These are phyloP conservation scores for Bombyx huttoni DNA, from an alignment of 2,888 invertebrate genomes.

Conservation along the genomic window DNA sequence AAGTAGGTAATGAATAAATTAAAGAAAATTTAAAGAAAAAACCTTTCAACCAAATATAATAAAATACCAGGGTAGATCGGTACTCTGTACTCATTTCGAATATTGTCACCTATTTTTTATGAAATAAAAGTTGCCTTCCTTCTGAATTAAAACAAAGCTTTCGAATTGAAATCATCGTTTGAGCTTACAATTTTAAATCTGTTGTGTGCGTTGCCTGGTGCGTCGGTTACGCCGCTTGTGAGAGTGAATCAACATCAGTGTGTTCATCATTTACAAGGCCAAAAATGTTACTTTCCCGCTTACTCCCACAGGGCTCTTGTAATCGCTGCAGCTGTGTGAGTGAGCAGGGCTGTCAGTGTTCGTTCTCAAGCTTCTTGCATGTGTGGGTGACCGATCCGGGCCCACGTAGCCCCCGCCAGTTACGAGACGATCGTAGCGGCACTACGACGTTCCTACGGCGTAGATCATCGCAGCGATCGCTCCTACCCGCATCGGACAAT, in stretches of 20 bases:
- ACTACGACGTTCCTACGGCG: constrained; percentile 58
- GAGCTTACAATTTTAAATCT: constrained; percentile 69
- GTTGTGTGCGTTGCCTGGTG: constrained; percentile 47
- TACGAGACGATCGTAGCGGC: constrained; percentile 50
- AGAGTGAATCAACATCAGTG: constrained; percentile 53
- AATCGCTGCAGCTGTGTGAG: constrained; percentile 36
- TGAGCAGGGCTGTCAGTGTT: constrained; percentile 26
- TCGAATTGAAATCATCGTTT: constrained; percentile 65
- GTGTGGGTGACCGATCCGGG: constrained; percentile 61
- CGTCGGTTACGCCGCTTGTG: constrained; percentile 30
- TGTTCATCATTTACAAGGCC: constrained; percentile 62
- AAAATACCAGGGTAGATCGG: too few species aligned
- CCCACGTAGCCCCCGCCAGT: constrained; percentile 67
- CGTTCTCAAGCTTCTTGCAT: constrained; percentile 30
- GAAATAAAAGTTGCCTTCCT: constrained; percentile 6
- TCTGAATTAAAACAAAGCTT: constrained; percentile 43
- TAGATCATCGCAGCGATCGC: constrained; percentile 28
- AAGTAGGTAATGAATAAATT: too few species aligned
- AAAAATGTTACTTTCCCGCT: constrained; percentile 63
- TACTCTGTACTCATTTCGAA: too few species aligned
- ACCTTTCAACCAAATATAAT: too few species aligned
- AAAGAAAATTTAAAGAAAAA: too few species aligned
- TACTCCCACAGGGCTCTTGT: constrained; percentile 44
- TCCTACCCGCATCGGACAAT: constrained; percentile 41
- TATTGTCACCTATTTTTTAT: too few species aligned